A percentile compares a stretch with the other conserved stretches of the same genome.
phyloP scores from a whole-genome alignment of 1,140 invertebrate species.

The Pseudomyrmex cubaensis region DNA sequence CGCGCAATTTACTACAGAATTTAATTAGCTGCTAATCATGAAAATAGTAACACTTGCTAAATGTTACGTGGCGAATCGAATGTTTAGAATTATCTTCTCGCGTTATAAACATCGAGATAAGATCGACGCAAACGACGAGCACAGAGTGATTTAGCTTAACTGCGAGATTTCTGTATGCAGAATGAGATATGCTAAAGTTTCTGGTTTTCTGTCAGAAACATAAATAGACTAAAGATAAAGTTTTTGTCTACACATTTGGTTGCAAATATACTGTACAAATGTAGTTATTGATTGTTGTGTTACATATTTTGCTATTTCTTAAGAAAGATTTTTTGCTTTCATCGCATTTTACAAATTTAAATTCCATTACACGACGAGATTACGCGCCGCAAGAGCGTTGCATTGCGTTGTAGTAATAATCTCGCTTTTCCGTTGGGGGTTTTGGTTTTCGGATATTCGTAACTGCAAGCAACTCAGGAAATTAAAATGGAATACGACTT shows the following conservation, averaged over 20 bases:
- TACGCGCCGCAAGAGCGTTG: background rate
- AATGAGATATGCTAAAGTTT: constrained; percentile 21
- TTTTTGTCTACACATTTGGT: background rate
- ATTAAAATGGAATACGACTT: constrained; percentile 40
- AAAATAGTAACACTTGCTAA: constrained; percentile 54
- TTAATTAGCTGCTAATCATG: constrained; percentile 24
- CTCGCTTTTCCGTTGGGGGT: background rate
- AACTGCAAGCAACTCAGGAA: constrained; percentile 12
- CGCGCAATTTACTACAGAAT: background rate
- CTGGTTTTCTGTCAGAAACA: background rate
- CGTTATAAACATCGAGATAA: background rate
- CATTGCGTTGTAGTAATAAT: background rate
- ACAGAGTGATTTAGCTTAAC: background rate
- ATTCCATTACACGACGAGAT: background rate
- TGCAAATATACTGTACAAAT: background rate
- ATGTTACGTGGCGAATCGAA: constrained; percentile 37
- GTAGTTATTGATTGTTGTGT: too few relatives aligned
- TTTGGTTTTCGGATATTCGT: background rate
- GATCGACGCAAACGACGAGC: background rate
- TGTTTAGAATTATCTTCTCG: constrained; percentile 8
- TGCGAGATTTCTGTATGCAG: background rate
- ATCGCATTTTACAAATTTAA: background rate
- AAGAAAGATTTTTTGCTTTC: background rate
- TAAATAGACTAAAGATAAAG: background rate
- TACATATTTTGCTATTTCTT: background rate